Evolutionary conservation across 2,113 vertebrate species (phyloP), one percentile per base, ranked within the genome.

Genomic region (Oryzias curvinotus): DNA sequence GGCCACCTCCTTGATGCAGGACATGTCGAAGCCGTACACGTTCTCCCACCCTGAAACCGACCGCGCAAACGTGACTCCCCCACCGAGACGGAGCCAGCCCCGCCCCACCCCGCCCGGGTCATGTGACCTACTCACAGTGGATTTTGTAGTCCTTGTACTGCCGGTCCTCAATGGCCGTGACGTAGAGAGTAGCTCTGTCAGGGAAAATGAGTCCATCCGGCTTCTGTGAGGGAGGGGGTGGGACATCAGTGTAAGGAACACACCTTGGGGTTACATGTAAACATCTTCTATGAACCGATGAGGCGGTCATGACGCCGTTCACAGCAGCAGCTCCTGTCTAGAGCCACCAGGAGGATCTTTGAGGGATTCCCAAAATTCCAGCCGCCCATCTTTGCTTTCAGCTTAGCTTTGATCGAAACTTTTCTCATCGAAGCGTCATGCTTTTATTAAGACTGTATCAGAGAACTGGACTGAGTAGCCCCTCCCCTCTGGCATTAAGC

Each of bases 101-200:
- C 21, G 36, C 36, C 36, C 2, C 36, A 8, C 3, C 95, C 93
- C 96, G 95, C 12, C 18, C 2, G 1, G 7, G 23, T 28, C 19
- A 21, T 12, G 18, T 47, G 0, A 23, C 13, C 19, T 21, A 88
- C 95, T 91, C 84, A 96, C 95, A 97, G 91, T 97, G 95, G 77
- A 97, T 97, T 77, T 96, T 97, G 80, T 97, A 96, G 85, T 97
- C 95, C 89, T 96, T 96, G 87, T 96, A 96, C 78, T 97, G 95
- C 50, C 94, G 64, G 79, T 97, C 95, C 81, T 97, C 95, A 0
- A 97, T 97, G 52, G 95, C 95, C 0, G 95, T 97, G 76, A 97
- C 91, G 0, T 96, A 97, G 25, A 97, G 90, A 0, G 95, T 96
- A 13, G 95, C 95, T 57, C 94, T 91, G 82, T 97, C 95, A 0